phyloP scores from a whole-genome alignment of 2,888 invertebrate genomes.

The Xestia ashworthii region DNA sequence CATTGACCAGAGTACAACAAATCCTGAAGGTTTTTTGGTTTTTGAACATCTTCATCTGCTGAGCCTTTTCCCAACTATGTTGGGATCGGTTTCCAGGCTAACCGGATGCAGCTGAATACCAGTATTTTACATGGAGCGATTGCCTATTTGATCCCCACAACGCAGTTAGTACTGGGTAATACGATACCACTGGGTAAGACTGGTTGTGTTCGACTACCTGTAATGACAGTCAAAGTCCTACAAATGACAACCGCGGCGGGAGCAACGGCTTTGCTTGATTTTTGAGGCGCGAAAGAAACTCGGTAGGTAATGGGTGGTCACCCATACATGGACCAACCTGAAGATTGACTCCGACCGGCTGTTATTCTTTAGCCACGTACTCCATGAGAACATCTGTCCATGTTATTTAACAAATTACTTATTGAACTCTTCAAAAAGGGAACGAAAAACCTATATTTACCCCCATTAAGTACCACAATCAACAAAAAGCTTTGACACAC shows the following conservation, averaged over 20 bases:
- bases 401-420: not conserved
- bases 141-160: too few relatives aligned
- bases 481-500: constrained; percentile 22
- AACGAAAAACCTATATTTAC: constrained; percentile 23
- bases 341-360: not conserved
- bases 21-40: too few relatives aligned
- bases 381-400: not conserved
- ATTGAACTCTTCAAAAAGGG: not conserved
- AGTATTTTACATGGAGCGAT: not conserved
- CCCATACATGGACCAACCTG: not conserved
- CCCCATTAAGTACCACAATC: constrained; percentile 22
- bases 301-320: not conserved
- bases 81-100: not conserved
- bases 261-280: not conserved
- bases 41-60: not conserved
- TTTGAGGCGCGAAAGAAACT: not conserved
- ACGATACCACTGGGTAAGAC: not conserved
- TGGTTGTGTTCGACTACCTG: too few relatives aligned
- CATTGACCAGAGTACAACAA: not conserved
- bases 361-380: not conserved
- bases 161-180: not conserved
- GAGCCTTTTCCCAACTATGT: not conserved
- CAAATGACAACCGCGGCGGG: not conserved
- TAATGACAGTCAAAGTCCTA: too few relatives aligned
- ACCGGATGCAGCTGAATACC: not conserved